phyloP scores from a whole-genome alignment of 2,888 invertebrate genomes.

The Rotaria magnacalcarata region DNA sequence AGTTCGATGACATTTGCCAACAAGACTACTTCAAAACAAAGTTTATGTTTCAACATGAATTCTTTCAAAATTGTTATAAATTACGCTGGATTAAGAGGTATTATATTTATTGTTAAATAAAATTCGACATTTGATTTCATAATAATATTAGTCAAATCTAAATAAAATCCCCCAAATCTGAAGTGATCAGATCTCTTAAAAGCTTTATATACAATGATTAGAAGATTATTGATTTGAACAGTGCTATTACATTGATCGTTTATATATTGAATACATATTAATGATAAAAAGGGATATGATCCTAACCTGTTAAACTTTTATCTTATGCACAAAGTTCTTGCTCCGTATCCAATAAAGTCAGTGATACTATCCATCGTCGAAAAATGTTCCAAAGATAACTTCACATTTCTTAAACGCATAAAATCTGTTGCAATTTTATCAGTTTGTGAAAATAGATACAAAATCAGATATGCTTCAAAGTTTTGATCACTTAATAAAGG shows the following conservation, averaged over 20 bases:
- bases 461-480: not conserved
- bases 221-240: not conserved
- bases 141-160: not conserved
- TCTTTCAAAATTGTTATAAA: not conserved
- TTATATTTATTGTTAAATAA: not conserved
- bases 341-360: not conserved
- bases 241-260: not conserved
- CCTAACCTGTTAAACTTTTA: not conserved
- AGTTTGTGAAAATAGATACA: not conserved
- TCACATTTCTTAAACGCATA: not conserved
- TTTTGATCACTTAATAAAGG: not conserved
- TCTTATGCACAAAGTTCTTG: not conserved
- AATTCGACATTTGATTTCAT: not conserved
- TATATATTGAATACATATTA: not conserved
- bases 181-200: not conserved
- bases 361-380: not conserved
- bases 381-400: not conserved
- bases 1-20: too few species aligned
- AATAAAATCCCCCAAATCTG: not conserved
- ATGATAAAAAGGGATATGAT: not conserved
- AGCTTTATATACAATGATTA: not conserved
- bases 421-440: not conserved
- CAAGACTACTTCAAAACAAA: too few species aligned
- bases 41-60: too few species aligned
- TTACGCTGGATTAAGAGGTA: not conserved